phyloP scores from a whole-genome alignment of 2,113 vertebrate genomes.

The Columba livia region DNA sequence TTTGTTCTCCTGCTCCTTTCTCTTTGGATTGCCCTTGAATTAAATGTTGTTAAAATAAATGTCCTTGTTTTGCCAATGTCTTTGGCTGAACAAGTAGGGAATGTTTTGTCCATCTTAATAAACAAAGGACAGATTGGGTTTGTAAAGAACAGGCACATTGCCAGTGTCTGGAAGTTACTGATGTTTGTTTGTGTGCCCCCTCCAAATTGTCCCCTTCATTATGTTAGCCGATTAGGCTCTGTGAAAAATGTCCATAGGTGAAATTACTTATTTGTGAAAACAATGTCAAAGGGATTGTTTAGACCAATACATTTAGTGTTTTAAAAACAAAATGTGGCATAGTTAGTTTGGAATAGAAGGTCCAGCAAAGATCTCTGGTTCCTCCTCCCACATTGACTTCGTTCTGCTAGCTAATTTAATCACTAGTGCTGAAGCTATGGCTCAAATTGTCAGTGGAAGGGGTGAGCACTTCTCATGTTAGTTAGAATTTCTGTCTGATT shows the following conservation, averaged over 20 bases:
- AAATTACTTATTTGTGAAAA: background rate
- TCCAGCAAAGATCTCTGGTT: background rate
- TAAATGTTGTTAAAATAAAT: conserved; percentile 23
- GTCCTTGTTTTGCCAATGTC: background rate
- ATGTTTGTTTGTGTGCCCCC: background rate
- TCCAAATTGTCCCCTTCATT: background rate
- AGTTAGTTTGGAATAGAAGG: background rate
- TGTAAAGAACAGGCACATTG: background rate
- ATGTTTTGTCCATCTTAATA: conserved; percentile 37
- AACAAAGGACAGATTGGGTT: background rate
- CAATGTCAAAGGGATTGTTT: background rate
- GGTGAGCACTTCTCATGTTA: background rate
- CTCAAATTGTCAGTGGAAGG: background rate
- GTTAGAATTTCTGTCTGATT: background rate
- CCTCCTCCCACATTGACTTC: background rate
- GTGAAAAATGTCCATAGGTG: background rate
- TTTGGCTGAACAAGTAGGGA: background rate
- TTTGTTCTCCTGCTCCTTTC: conserved; percentile 8
- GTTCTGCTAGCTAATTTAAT: conserved; percentile 62
- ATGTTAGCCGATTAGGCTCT: background rate
- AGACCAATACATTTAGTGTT: background rate
- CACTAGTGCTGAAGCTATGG: background rate
- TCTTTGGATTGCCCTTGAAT: conserved; percentile 21
- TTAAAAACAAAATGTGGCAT: background rate
- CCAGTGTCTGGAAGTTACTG: background rate